phyloP scores from a whole-genome alignment of 2,888 invertebrate species.

The Hanleya hanleyi region DNA sequence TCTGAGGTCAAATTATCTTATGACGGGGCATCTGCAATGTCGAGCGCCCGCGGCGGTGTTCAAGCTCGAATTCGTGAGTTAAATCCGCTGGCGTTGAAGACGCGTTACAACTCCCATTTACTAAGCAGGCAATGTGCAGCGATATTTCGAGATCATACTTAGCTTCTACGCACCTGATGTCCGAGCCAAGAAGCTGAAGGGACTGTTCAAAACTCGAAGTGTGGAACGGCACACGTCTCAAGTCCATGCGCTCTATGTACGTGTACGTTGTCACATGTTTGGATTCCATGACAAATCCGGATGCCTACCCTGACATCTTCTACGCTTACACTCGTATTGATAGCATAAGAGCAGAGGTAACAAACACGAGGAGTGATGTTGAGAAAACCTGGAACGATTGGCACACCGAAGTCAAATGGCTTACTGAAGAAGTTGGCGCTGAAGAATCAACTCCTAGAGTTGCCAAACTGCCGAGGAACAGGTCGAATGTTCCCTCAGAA shows the following conservation, averaged over 20 bases:
- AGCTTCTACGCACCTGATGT: neutral
- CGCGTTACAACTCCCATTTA: constrained; percentile 34
- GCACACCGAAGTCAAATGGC: neutral
- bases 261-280: neutral
- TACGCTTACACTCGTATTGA: neutral
- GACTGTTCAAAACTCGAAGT: constrained; percentile 21
- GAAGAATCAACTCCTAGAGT: neutral
- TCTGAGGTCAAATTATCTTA: constrained; percentile 35
- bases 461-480: too few species aligned
- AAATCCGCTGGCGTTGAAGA: constrained; percentile 28
- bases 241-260: neutral
- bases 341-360: neutral
- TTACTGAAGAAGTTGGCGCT: neutral
- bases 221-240: constrained; percentile 14
- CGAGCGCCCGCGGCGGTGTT: constrained; percentile 23
- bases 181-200: constrained; percentile 9
- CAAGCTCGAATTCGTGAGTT: constrained; percentile 26
- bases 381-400: neutral
- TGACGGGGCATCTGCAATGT: constrained; percentile 33
- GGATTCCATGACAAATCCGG: neutral
- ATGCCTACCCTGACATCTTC: neutral
- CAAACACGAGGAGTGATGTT: neutral
- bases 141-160: constrained; percentile 19
- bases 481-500: too few species aligned
- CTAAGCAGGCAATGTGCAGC: constrained; percentile 29